These are phyloP conservation scores for Chlamydotis undulata DNA, from an alignment of 2,113 vertebrate genomes.

Conservation along the genomic window DNA sequence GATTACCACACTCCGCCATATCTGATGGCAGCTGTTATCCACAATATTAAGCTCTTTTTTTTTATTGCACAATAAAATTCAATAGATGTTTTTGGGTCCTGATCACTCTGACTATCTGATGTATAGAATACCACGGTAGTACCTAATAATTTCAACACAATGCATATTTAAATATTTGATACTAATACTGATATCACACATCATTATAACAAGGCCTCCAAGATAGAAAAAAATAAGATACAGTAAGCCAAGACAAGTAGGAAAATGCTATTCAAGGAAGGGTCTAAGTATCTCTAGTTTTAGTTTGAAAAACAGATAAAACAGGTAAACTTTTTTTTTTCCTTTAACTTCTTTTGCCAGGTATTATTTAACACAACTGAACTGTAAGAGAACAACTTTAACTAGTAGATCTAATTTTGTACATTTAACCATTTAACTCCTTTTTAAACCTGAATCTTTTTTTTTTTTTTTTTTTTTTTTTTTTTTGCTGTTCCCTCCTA, in stretches of 20 bases:
- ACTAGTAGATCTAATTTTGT: not conserved
- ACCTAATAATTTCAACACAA: not conserved
- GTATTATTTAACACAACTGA: not conserved
- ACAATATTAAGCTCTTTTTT: not conserved
- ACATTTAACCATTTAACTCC: not conserved
- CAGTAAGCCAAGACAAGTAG: not conserved
- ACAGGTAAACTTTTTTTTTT: not conserved
- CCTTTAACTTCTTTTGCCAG: not conserved
- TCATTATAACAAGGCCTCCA: not conserved
- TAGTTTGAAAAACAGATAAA: not conserved
- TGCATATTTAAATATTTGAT: not conserved
- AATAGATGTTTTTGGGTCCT: not conserved
- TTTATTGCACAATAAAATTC: not conserved
- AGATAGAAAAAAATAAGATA: not conserved
- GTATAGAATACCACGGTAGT: not conserved
- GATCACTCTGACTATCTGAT: not conserved
- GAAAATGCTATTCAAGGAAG: not conserved
- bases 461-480: not conserved
- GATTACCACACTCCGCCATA: not conserved
- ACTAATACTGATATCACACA: not conserved
- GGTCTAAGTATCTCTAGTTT: not conserved
- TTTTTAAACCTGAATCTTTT: not conserved
- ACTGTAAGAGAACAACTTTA: not conserved
- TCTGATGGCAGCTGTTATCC: not conserved
- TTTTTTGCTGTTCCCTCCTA: not conserved